Conservation (phyloP, 2,113 vertebrate genomes). For the Eublepharis macularius region DNA sequence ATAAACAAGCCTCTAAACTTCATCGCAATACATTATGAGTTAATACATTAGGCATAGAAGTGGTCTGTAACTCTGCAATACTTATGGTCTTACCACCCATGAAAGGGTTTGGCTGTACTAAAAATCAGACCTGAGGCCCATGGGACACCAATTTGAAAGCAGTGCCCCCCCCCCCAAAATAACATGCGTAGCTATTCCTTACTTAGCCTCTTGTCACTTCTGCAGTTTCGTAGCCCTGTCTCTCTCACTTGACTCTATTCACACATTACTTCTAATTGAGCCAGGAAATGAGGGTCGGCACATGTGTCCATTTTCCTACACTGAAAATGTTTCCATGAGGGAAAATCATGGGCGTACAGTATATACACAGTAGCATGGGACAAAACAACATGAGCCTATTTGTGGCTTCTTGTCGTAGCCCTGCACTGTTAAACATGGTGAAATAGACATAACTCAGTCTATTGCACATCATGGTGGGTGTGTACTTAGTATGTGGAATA, state of each 20-base stretch:
- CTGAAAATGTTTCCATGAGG: neutral
- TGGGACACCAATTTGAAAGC: neutral
- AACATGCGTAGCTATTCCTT: neutral
- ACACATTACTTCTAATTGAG: neutral
- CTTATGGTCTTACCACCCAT: neutral
- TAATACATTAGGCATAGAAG: neutral
- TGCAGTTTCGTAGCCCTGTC: neutral
- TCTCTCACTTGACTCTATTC: neutral
- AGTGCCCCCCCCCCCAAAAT: neutral
- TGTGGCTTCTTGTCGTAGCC: neutral
- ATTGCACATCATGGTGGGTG: neutral
- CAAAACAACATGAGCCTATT: neutral
- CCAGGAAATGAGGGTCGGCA: neutral
- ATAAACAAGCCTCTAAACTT: no score
- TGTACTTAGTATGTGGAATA: neutral
- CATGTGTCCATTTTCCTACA: neutral
- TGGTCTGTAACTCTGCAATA: neutral
- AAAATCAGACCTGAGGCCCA: neutral
- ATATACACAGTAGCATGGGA: neutral
- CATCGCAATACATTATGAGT: no score
- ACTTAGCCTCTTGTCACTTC: neutral
- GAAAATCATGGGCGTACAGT: neutral
- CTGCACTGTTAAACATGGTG: neutral
- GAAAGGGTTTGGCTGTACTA: neutral
- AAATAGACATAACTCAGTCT: neutral